A percentile compares a stretch with the other conserved stretches of the same genome.
Evolutionary conservation across 2,888 invertebrate genomes (phyloP).

Genomic region (Steinernema carpocapsae): DNA sequence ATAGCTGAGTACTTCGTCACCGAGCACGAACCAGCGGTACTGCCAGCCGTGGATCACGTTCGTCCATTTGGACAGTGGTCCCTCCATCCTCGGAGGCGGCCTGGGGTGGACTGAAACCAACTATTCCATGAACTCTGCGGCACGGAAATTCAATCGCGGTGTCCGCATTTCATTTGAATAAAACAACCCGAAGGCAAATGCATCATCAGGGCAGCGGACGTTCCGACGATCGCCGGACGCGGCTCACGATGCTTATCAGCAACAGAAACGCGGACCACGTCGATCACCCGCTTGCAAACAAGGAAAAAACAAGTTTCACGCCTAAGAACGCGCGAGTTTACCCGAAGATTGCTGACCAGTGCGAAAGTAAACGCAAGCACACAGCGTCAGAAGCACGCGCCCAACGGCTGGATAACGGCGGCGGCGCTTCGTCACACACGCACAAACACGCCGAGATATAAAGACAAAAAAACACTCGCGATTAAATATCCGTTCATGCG

Average conservation of each 20-base stretch:
- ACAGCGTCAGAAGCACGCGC: not conserved
- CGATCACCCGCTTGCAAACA: conserved; percentile 19
- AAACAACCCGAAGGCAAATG: not conserved
- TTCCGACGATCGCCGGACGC: not conserved
- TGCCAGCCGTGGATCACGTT: conserved; percentile 99
- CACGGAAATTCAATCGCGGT: conserved; percentile 17
- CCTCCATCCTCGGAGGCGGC: conserved; percentile 77
- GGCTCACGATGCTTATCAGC: conserved; percentile 32
- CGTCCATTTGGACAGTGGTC: conserved; percentile 93
- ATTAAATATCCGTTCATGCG: conserved; percentile 32
- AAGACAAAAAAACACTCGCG: conserved; percentile 32
- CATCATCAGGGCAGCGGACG: not conserved
- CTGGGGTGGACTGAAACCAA: not conserved
- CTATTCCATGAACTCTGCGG: not conserved
- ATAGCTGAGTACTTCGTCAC: conserved; percentile 92
- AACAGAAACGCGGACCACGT: not conserved
- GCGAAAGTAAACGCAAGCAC: not conserved
- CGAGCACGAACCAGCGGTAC: conserved; percentile 97
- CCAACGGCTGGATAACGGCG: not conserved
- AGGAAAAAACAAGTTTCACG: conserved; percentile 28
- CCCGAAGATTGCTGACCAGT: not conserved
- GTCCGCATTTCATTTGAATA: conserved; percentile 20
- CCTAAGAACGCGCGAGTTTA: not conserved
- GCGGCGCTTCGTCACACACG: not conserved
- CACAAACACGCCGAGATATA: conserved; percentile 3